Base-by-base conservation (phyloP, 53 echinoderm and acorn worm genomes). In the Holothuria scabra region DNA sequence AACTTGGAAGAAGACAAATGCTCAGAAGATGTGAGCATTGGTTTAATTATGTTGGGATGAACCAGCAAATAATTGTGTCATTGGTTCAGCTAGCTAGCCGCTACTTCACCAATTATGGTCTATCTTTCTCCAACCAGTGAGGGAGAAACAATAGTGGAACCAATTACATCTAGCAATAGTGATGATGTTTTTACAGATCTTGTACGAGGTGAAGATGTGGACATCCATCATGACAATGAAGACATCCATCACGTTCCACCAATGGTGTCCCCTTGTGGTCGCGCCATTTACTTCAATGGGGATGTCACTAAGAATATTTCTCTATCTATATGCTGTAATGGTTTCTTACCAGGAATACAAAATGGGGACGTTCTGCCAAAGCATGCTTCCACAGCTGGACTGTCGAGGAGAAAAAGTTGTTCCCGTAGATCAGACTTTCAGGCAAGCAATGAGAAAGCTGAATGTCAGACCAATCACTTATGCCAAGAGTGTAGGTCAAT, bases 381-480 rank as follows among this genome's bases (percentile, higher is more conserved):
- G 14, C 72, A 72, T 8, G 3, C 44, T 20, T 44, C 72, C 4
- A 25, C 20, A 22, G 46, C 48, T 20, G 49, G 46, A 16, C 46
- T 72, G 0, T 44, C 72, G 0, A 72, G 72, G 48, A 44, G 72
- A 38, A 72, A 44, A 44, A 72, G 72, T 48, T 72, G 72, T 8
- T 72, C 72, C 7, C 72, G 72, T 5, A 20, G 34, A 28, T 72
- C 72, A 12, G 72, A 72, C 37, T 72, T 72, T 26, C 72, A 72
- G 23, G 24, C 46, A 6, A 72, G 72, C 72, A 72, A 72, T 8
- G 72, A 72, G 10, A 38, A 24, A 72, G 48, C 19, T 20, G 72
- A 72, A 14, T 72, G 72, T 11, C 72, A 72, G 24, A 13, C 46
- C 24, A 72, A 34, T 26, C 72, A 72, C 12, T 48, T 44, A 7